Base-by-base conservation (phyloP, 1,140 invertebrate species). In the Eciton burchellii region DNA sequence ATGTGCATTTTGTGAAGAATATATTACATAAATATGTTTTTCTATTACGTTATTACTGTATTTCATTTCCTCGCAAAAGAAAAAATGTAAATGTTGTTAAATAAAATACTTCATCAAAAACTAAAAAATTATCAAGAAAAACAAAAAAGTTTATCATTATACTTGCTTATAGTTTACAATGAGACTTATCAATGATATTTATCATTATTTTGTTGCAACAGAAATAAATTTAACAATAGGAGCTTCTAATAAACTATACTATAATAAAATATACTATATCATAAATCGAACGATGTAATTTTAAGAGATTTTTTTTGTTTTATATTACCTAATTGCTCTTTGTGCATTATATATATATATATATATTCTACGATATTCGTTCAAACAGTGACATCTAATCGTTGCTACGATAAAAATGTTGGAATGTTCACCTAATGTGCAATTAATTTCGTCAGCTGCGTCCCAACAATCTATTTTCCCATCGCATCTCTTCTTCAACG, bases 401-500 rank as follows among this genome's bases (percentile, higher is more conserved):
- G 49, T 68, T 68, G 68, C 26, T 35, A 16, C 62, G 14, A 56
- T 43, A 70, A 26, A 35, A 1, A 29, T 5, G 26, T 9, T 29
- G 1, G 29, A 72, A 73, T 57, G 43, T 92, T 94, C 94, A 97
- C 96, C 95, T 90, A 93, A 92, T 52, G 96, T 96, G 90, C 97
- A 97, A 89, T 97, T 96, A n/a, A 95, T 92, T 94, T 98, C 97
- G 92, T 98, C 97, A 49, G 94, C 94, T 21, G 96, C 96, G 91
- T 97, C 97, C 96, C 96, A 97, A 89, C 97, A 98, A 91, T 97
- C 97, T 62, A 97, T 95, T 71, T 95, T 94, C 43, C 96, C 96
- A 92, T 98, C 95, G 91, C 97, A 98, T 83, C 95, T 94, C 90
- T 96, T 96, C 16, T 92, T 94, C 66, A 95, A 94, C 19, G 96